phyloP scores from a whole-genome alignment of 2,888 invertebrate species.

The Heliconius charithonia region DNA sequence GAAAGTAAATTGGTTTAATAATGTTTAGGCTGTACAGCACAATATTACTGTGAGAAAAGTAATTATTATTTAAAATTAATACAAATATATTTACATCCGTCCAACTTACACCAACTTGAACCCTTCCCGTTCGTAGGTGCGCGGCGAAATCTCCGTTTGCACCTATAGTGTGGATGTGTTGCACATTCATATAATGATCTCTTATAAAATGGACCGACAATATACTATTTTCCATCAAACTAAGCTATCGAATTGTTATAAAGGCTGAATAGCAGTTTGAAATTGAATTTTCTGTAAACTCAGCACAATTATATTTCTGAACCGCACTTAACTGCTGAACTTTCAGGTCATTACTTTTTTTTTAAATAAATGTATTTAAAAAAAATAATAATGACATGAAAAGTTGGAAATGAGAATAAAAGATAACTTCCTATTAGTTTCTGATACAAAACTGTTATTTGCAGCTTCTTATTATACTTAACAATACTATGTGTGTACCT shows the following conservation, averaged over 20 bases:
- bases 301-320: not conserved
- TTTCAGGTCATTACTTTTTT: too few relatives aligned
- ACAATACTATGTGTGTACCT: not conserved
- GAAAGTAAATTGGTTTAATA: constrained; percentile 7
- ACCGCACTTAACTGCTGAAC: too few relatives aligned
- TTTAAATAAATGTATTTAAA: not conserved
- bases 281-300: not conserved
- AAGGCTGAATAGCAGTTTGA: constrained; percentile 9
- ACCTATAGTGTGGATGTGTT: not conserved
- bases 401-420: not conserved
- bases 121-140: not conserved
- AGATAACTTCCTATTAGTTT: constrained; percentile 1
- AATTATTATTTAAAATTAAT: constrained; percentile 3
- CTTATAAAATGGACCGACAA: constrained; percentile 8
- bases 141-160: not conserved
- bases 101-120: constrained; percentile 32
- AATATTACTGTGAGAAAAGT: constrained; percentile 2
- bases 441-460: constrained; percentile 8
- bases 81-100: constrained; percentile 37
- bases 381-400: not conserved
- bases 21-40: not conserved
- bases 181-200: constrained; percentile 16
- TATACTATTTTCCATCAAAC: not conserved
- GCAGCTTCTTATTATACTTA: not conserved
- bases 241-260: not conserved